phyloP scores from a whole-genome alignment of 2,797 vertebrate genomes.

The Hypotaenidia okinawae region DNA sequence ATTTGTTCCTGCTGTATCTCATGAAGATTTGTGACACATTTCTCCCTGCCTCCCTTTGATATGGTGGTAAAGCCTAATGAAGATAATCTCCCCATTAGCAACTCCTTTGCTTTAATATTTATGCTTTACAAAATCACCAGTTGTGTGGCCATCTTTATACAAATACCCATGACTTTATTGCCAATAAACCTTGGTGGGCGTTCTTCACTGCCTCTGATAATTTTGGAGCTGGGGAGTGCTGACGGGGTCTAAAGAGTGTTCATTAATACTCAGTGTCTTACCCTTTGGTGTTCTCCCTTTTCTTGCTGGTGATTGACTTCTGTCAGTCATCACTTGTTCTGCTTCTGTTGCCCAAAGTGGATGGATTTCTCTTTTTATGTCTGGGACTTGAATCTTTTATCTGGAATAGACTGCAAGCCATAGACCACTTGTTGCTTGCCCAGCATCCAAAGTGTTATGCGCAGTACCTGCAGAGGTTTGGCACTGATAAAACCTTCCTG shows the following conservation, averaged over 20 bases:
- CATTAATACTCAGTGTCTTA: neutral
- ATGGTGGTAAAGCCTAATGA: neutral
- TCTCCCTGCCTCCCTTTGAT: neutral
- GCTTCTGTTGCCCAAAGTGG: neutral
- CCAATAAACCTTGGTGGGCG: neutral
- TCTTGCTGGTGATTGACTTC: neutral
- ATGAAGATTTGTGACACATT: fast-evolving
- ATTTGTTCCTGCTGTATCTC: neutral
- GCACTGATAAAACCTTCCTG: neutral
- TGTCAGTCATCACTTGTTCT: neutral
- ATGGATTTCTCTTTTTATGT: neutral
- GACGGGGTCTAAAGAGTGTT: neutral
- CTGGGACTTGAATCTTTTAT: neutral
- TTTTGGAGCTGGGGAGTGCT: neutral
- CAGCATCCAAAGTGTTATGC: neutral
- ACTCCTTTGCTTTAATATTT: neutral
- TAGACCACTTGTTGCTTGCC: neutral
- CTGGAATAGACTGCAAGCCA: neutral
- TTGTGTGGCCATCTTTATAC: neutral
- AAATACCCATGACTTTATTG: neutral
- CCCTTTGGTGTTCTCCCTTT: neutral
- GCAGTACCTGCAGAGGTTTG: neutral
- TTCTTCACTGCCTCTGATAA: neutral
- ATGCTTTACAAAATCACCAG: neutral
- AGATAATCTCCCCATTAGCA: neutral